Percentiles rank a stretch among this genome's conserved stretches.
Evolutionary conservation across 2,888 invertebrate species (phyloP).

Genomic region (Megaustenia siamemsis): DNA sequence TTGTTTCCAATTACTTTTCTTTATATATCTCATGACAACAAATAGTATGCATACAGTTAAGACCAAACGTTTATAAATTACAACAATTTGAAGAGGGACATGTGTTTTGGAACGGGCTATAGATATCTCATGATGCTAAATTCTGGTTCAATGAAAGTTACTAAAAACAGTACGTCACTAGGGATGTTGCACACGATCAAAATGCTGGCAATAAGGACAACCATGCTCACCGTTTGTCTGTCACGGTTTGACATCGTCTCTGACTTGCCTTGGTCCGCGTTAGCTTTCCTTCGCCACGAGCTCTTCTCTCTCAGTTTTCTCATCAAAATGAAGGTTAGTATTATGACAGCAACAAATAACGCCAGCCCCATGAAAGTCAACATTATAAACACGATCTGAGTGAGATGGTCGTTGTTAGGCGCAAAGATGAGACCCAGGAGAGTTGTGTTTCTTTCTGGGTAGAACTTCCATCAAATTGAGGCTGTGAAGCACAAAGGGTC

Average conservation of each 20-base stretch:
- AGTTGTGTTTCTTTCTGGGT: slow-evolving; percentile 5
- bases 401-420: background rate
- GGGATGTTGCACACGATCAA: background rate
- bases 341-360: slow-evolving; percentile 3
- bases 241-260: background rate
- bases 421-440: background rate
- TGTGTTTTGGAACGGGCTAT: no score
- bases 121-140: background rate
- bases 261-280: background rate
- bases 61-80: no score
- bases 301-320: background rate
- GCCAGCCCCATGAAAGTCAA: background rate
- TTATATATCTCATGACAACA: no score
- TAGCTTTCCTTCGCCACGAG: background rate
- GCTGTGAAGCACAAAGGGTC: background rate
- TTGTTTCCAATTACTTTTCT: no score
- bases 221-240: background rate
- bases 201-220: background rate
- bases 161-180: background rate
- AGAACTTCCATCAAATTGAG: slow-evolving; percentile 19
- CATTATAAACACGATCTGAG: background rate
- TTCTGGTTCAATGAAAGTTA: background rate
- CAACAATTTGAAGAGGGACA: no score
- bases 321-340: background rate
- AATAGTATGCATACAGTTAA: no score